Evolutionary conservation across 2,797 vertebrate species (phyloP), one percentile per base, ranked within the genome.

Genomic region (Lacerta bilineata): DNA sequence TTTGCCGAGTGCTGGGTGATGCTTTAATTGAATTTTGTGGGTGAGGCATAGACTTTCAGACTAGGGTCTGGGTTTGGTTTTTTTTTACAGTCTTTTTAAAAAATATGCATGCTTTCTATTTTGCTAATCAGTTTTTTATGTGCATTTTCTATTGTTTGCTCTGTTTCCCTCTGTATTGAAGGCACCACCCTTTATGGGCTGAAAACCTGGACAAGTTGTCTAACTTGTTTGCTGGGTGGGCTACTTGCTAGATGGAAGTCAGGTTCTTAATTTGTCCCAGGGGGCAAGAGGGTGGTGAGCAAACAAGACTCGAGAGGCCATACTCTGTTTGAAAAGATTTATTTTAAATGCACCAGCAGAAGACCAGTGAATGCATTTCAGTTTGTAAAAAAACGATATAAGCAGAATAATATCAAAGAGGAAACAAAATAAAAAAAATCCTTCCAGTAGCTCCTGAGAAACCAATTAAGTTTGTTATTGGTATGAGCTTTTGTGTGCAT

Each of bases 41-140:
- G 15, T 55, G 66, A 80, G 46, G 46, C 43, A 41, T 36, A n/a
- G 50, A 41, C 33, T 80, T 72, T 17, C 33, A 79, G 50, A 71
- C 50, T 61, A 78, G 50, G 69, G 13, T 9, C 11, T 41, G 29
- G 33, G 55, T 11, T 10, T 8, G 33, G 33, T 8, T 8, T 50
- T 29, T 80, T 80, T 71, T 36, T 55, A 33, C 7, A 23, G 59
- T 61, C 5, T 61, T 61, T 61, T 61, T 5, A 61, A 61, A 61
- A 61, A 7, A 59, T 55, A 71, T 41, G 68, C 74, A 80, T 61
- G 68, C 68, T 87, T 87, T 78, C 43, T 33, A 36, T 50, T 86
- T 80, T n/a, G 68, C 41, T 61, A 81, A 72, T 72, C 79, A 79
- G 76, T 79, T 81, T 72, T 87, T 80, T 50, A 36, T 87, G 46